Base-by-base conservation (phyloP, 37 sponge, comb jelly and placozoan genomes). In the Beroe forskalii region DNA sequence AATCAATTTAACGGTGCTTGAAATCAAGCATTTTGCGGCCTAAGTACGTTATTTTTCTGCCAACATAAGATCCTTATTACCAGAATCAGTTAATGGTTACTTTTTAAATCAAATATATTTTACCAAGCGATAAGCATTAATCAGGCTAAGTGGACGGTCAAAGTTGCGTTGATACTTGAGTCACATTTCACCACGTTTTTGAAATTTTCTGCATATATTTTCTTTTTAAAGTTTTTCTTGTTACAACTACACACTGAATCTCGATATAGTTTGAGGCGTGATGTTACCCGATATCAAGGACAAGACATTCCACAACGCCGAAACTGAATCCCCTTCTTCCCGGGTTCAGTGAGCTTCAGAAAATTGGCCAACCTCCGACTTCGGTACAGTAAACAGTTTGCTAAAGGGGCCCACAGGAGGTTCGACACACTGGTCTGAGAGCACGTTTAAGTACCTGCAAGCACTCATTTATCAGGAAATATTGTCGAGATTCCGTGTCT, bases 381-480 rank as follows among this genome's bases (percentile, higher is more conserved):
- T 25, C 43, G 86, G 30, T 80, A 80, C 55, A 44, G 55, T 37
- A 80, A 44, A 19, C 86, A 80, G 55, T 80, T 80, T 25, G 86
- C 86, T 6, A 80, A 43, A 43, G 86, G 42, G 14, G 55, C 86
- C 3, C 86, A 80, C 35, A 25, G 19, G 30, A 80, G 86, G 86
- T 80, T 38, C 9, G 40, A 30, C 8, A 37, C 40, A 36, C 9
- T 23, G 66, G 28, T n/a, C n/a, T n/a, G n/a, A n/a, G n/a, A n/a
- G n/a, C n/a, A n/a, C n/a, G n/a, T n/a, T n/a, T n/a, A n/a, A n/a
- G n/a, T n/a, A n/a, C n/a, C n/a, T n/a, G n/a, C n/a, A n/a, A n/a
- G n/a, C n/a, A n/a, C n/a, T n/a, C n/a, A n/a, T n/a, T n/a, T n/a
- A n/a, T n/a, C n/a, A n/a, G n/a, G n/a, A n/a, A n/a, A n/a, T n/a